A percentile compares a stretch with the other conserved stretches of the same genome.
These are phyloP conservation scores for Palythoa caribaeorum DNA, from an alignment of 92 coral and sea anemone species.

Conservation along the genomic window DNA sequence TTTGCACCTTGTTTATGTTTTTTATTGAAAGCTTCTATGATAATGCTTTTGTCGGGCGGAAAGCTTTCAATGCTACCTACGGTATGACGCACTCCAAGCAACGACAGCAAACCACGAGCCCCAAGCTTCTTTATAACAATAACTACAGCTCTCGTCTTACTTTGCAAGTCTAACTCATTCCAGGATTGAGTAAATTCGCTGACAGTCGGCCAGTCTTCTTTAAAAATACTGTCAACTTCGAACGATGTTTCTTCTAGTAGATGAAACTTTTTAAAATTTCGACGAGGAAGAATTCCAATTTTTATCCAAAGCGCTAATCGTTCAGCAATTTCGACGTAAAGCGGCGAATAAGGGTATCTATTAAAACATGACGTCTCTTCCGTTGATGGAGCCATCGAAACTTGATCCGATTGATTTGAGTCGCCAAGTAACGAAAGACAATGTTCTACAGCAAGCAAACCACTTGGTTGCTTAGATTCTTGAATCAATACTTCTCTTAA, in stretches of 20 bases:
- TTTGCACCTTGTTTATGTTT: constrained; percentile 73
- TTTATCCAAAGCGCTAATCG: constrained; percentile 69
- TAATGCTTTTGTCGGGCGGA: constrained; percentile 69
- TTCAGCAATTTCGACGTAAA: constrained; percentile 70
- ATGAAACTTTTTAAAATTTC: constrained; percentile 46
- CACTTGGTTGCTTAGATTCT: constrained; percentile 17
- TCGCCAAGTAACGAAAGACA: constrained; percentile 22
- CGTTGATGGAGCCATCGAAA: background rate
- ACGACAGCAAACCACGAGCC: constrained; percentile 70
- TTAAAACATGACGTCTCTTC: no score
- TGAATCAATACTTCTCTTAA: background rate
- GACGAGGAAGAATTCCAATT: constrained; percentile 54
- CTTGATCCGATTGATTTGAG: background rate
- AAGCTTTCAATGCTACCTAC: constrained; percentile 81
- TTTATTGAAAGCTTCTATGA: constrained; percentile 72
- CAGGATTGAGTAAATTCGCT: constrained; percentile 56
- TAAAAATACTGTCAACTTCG: constrained; percentile 4
- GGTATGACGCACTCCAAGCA: constrained; percentile 88
- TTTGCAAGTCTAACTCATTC: constrained; percentile 37
- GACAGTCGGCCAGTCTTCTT: constrained; percentile 47
- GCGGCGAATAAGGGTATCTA: constrained; percentile 70
- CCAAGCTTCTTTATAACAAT: constrained; percentile 62
- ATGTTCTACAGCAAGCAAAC: constrained; percentile 28
- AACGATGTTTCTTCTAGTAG: constrained; percentile 61
- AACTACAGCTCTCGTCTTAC: constrained; percentile 32